These are phyloP conservation scores for Nyctibius bracteatus DNA, from an alignment of 2,113 vertebrate genomes.

Conservation along the genomic window DNA sequence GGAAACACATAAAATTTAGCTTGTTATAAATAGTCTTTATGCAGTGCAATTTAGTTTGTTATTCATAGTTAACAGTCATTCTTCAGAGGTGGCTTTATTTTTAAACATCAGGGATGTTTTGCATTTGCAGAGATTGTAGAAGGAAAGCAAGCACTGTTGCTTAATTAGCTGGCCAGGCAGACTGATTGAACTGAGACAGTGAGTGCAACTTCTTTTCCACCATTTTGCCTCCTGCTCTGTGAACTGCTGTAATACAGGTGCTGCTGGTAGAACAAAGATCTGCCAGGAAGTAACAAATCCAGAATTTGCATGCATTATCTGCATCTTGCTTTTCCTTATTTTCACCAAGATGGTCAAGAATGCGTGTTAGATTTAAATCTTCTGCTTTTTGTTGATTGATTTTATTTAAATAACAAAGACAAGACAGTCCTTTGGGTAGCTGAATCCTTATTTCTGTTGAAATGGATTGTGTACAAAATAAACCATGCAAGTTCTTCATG, in stretches of 20 bases:
- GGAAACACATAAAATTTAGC: not conserved
- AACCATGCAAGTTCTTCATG: not conserved
- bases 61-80: not conserved
- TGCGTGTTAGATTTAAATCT: not conserved
- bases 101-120: not conserved
- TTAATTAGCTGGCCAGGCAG: conserved; percentile 44
- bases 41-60: not conserved
- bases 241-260: not conserved
- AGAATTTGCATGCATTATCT: not conserved
- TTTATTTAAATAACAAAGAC: conserved; percentile 35
- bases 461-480: not conserved
- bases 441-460: not conserved
- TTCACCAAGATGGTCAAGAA: not conserved
- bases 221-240: not conserved
- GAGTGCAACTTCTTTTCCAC: not conserved
- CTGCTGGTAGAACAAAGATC: conserved; percentile 47
- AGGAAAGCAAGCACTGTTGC: not conserved
- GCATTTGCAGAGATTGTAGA: not conserved
- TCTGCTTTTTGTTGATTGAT: not conserved
- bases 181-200: not conserved
- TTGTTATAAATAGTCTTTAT: not conserved
- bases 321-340: not conserved
- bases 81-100: not conserved
- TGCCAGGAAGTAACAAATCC: conserved; percentile 35
- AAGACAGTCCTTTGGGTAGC: not conserved